Evolutionary conservation across 23 tunicate species (phyloP), one percentile per base, ranked within the genome.

Genomic region (Trididemnum miniatum): DNA sequence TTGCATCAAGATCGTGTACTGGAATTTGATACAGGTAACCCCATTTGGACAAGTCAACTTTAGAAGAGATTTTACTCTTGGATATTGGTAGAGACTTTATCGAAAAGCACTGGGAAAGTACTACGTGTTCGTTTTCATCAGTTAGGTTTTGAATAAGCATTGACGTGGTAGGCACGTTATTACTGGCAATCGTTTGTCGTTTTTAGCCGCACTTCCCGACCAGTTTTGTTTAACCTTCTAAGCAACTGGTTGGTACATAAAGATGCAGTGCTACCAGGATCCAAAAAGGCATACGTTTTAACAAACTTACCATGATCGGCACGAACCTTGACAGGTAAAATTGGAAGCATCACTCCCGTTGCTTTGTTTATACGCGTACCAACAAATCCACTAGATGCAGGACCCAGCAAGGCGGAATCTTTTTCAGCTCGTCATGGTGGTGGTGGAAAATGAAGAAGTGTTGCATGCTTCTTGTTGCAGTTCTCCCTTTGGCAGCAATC

Each of bases 51-150:
- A 62, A 62, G 23, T 79, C 83, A 33, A n/a, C n/a, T n/a, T n/a
- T n/a, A n/a, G n/a, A n/a, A n/a, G n/a, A n/a, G n/a, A n/a, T n/a
- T n/a, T n/a, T 50, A 1, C 49, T 49, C 2, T 18, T 1, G 1
- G 83, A 79, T 1, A 79, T 72, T 24, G 83, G 72, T 49, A 79
- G 36, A 27, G 71, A 79, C 30, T 31, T 23, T 26, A 50, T n/a
- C 32, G 37, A 79, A 23, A n/a, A 31, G 36, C 62, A 79, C 83
- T 32, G 36, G 5, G 34, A 0, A 15, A 62, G 4, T 15, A 23
- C 28, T 4, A 62, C 69, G 27, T 23, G 27, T 23, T 62, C 23
- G 23, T 26, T 44, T 62, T 79, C 83, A 30, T 79, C 83, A 5
- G 34, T 63, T 51, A 79, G 60, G 29, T 79, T 79, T 12, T 34